Base-by-base conservation (phyloP, 2,888 invertebrate genomes). In the Sesia bembeciformis region DNA sequence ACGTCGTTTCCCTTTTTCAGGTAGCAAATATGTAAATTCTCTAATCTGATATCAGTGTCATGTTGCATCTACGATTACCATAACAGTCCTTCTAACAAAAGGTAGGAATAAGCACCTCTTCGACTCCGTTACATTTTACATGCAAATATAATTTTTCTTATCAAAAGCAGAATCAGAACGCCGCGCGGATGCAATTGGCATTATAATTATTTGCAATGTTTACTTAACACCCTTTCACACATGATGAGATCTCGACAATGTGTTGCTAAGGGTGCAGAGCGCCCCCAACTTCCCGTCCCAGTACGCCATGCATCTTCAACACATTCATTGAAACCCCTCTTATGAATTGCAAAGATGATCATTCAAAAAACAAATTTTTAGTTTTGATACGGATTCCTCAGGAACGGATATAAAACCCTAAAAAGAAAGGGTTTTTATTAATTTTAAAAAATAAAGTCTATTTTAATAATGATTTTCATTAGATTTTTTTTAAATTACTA, bases 201-300 rank as follows among this genome's bases (percentile, higher is more conserved):
- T 87, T 84, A 83, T 88, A 89, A 88, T 87, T 84, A 89, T 90
- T 86, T 85, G 86, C 90, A 89, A 90, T 90, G 90, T 90, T 90
- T 90, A 90, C 90, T 90, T 90, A 90, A 88, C 89, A 90, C 90
- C 90, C 90, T 89, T 90, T 89, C 83, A 85, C 86, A 85, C 84
- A 84, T 90, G 89, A 90, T 72, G 86, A 84, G 81, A 80, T 72
- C 76, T 72, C 66, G 67, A 89, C 86, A 89, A 87, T 75, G 67
- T 62, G 56, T 61, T 57, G 64, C 64, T 71, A 68, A 51, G 77
- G 61, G 62, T 61, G 62, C 8, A n/a, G 5, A 8, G 5, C 7
- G 8, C 49, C 49, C 49, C 8, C 42, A 23, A 23, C 52, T 54
- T 54, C 46, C 23, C 46, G 46, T 5, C 23, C 46, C 23, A 8